These are phyloP conservation scores for Diachasmimorpha longicaudata DNA, from an alignment of 1,140 invertebrate species.

Conservation along the genomic window DNA sequence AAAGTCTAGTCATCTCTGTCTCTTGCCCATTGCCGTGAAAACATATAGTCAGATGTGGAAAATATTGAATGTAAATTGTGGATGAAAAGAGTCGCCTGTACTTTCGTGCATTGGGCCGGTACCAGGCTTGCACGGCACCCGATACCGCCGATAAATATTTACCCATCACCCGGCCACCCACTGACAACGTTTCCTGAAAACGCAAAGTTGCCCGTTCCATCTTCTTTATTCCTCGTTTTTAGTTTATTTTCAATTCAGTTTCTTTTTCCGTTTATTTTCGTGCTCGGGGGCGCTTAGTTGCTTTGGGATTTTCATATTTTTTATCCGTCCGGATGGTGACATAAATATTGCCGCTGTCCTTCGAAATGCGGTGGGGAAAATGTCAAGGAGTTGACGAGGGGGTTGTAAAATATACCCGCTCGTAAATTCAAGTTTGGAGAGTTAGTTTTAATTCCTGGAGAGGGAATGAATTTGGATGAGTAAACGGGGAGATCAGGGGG, in stretches of 20 bases:
- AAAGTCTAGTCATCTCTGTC: not conserved
- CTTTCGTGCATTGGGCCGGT: not conserved
- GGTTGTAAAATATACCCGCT: not conserved
- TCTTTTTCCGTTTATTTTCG: not conserved
- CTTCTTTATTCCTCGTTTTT: not conserved
- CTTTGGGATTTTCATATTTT: not conserved
- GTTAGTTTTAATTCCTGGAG: not conserved
- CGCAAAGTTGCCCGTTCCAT: not conserved
- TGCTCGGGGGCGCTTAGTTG: not conserved
- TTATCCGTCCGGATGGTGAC: not conserved
- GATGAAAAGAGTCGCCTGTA: not conserved
- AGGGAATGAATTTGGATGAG: not conserved
- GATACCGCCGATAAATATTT: constrained; percentile 45
- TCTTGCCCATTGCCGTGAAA: too few species aligned
- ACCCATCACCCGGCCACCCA: constrained; percentile 36
- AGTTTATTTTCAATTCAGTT: not conserved
- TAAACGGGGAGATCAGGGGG: not conserved
- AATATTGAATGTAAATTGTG: not conserved
- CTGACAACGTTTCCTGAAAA: constrained; percentile 43
- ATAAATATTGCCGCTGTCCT: not conserved
- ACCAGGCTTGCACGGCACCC: not conserved
- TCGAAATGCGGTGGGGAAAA: not conserved
- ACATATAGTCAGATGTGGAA: not conserved
- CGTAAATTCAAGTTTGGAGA: not conserved
- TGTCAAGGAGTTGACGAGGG: not conserved